phyloP scores from a whole-genome alignment of 1,140 invertebrate species.

The Nixonia krombeini region DNA sequence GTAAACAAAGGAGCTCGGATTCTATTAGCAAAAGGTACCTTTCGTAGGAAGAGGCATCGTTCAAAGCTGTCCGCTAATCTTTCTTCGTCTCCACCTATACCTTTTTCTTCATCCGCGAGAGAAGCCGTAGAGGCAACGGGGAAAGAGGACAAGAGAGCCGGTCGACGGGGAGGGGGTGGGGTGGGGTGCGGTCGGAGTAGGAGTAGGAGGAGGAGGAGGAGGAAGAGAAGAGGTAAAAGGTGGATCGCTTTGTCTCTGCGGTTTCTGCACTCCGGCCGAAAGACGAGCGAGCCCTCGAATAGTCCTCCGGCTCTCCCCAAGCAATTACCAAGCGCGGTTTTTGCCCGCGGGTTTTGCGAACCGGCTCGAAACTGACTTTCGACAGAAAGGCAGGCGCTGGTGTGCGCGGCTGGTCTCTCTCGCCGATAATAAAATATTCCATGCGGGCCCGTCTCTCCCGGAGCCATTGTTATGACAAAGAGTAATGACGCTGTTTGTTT shows the following conservation, averaged over 20 bases:
- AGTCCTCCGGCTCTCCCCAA: slow-evolving; percentile 17
- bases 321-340: slow-evolving; percentile 44
- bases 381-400: slow-evolving; percentile 16
- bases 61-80: slow-evolving; percentile 52
- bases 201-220: slow-evolving; percentile 2
- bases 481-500: neutral
- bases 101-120: slow-evolving; percentile 22
- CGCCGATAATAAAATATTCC: too few species aligned
- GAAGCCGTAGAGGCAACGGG: neutral
- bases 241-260: slow-evolving; percentile 58
- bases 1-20: slow-evolving; percentile 59
- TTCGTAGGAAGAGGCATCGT: slow-evolving; percentile 36
- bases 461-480: neutral
- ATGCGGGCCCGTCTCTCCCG: neutral
- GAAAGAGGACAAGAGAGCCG: slow-evolving; percentile 4
- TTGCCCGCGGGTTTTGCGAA: slow-evolving; percentile 29
- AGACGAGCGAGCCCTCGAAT: slow-evolving; percentile 13
- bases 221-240: slow-evolving; percentile 5
- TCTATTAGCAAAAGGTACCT: slow-evolving; percentile 58
- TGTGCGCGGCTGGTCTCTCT: slow-evolving; percentile 4
- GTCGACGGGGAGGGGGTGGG: too few species aligned
- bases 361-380: slow-evolving; percentile 21
- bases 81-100: slow-evolving; percentile 41
- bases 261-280: slow-evolving; percentile 35
- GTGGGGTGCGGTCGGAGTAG: too few species aligned